These are phyloP conservation scores for Diorhabda carinulata DNA, from an alignment of 1,140 invertebrate species.

Conservation along the genomic window DNA sequence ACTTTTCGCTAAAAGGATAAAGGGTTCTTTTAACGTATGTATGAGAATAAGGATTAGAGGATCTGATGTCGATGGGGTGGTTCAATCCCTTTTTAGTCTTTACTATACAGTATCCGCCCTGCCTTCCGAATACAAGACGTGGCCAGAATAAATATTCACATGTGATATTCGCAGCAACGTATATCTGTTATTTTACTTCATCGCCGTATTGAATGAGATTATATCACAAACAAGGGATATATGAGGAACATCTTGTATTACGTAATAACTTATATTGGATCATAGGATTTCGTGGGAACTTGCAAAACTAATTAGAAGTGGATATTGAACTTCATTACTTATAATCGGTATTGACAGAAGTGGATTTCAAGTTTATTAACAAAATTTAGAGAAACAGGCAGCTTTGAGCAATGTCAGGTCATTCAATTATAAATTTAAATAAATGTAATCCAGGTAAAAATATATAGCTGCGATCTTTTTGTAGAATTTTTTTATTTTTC, in stretches of 20 bases:
- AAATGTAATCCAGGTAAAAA: too few species aligned
- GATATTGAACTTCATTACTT: too few species aligned
- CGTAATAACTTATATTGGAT: not conserved
- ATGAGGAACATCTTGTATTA: not conserved
- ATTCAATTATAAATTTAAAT: too few species aligned
- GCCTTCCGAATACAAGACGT: slow-evolving; percentile 27
- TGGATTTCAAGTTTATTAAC: too few species aligned
- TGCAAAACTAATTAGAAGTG: too few species aligned
- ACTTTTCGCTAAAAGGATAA: slow-evolving; percentile 10
- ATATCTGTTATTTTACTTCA: slow-evolving; percentile 2
- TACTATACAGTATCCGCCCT: slow-evolving; percentile 17
- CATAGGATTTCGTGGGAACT: not conserved
- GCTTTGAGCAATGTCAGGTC: too few species aligned
- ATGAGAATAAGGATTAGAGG: slow-evolving; percentile 26
- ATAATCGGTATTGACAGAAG: too few species aligned
- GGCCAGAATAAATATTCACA: slow-evolving; percentile 17
- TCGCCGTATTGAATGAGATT: not conserved
- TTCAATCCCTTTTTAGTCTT: slow-evolving; percentile 23
- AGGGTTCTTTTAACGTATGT: slow-evolving; percentile 28
- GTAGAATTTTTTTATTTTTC: too few species aligned
- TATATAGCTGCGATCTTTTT: too few species aligned
- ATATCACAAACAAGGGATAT: not conserved
- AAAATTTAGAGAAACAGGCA: too few species aligned
- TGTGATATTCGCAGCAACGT: slow-evolving; percentile 5
- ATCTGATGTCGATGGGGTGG: slow-evolving; percentile 26